Percentiles rank a stretch among this genome's conserved stretches.
Conservation (phyloP, 1,140 invertebrate species). For the Magallana ariakensis region DNA sequence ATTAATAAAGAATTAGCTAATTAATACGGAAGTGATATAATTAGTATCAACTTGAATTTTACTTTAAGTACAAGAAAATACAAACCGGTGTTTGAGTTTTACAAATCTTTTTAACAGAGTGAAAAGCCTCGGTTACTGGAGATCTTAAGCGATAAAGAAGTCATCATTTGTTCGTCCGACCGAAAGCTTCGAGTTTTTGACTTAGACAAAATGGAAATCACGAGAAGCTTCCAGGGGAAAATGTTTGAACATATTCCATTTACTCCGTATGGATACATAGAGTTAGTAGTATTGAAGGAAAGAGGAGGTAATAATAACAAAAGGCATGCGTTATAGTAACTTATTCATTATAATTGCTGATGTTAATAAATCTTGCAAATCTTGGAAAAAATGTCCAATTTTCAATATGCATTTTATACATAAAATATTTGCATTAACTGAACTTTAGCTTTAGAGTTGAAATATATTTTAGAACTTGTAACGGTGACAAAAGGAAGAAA, state of each 20-base stretch:
- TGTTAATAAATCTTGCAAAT: too few species aligned
- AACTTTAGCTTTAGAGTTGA: background rate
- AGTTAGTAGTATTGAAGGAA: background rate
- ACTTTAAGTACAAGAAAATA: too few species aligned
- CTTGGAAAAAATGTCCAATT: too few species aligned
- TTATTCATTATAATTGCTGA: too few species aligned
- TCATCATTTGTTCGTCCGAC: constrained; percentile 4
- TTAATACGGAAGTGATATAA: too few species aligned
- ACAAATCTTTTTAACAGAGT: background rate
- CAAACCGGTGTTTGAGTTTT: too few species aligned
- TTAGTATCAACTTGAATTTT: too few species aligned
- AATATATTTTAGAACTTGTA: background rate
- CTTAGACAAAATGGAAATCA: background rate
- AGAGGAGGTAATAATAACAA: constrained; percentile 13
- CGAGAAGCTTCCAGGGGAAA: constrained; percentile 39
- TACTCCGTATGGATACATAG: constrained; percentile 16
- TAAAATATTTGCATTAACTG: too few species aligned
- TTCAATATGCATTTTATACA: too few species aligned
- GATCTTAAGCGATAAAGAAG: background rate
- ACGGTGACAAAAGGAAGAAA: constrained; percentile 6
- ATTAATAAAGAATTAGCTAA: too few species aligned
- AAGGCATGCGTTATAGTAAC: background rate
- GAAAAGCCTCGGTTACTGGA: constrained; percentile 23
- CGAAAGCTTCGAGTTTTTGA: background rate
- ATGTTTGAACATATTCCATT: constrained; percentile 35